Evolutionary conservation across 2,797 vertebrate genomes (phyloP).

Genomic region (Chloroceryle amazona): DNA sequence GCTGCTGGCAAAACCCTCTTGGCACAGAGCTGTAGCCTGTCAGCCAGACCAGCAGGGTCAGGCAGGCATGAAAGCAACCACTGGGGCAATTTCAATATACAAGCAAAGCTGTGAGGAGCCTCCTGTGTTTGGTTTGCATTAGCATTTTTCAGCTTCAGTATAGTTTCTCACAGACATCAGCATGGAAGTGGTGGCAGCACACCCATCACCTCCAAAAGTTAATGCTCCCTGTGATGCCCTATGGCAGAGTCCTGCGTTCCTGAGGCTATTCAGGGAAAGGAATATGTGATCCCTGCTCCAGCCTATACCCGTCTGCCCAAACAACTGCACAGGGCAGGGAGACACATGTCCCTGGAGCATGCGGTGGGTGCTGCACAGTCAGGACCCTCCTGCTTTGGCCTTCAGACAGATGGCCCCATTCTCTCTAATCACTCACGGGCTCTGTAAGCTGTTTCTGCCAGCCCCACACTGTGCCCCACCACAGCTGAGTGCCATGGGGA

Average conservation of each 20-base stretch:
- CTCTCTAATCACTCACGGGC: background rate
- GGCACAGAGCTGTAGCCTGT: background rate
- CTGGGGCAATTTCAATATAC: background rate
- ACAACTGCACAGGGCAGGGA: background rate
- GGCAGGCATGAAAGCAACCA: background rate
- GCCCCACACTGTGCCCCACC: accelerated
- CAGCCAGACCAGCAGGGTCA: accelerated
- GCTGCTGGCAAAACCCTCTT: background rate
- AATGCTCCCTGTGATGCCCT: background rate
- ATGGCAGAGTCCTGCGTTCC: background rate
- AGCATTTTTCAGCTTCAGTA: background rate
- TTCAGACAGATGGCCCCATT: background rate
- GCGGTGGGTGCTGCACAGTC: background rate
- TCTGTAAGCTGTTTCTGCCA: background rate
- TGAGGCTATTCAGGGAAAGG: background rate
- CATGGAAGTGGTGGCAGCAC: accelerated
- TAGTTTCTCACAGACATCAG: accelerated
- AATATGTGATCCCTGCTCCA: background rate
- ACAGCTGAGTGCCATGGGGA: background rate
- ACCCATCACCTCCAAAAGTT: background rate
- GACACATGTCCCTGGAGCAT: accelerated
- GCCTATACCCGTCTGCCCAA: background rate
- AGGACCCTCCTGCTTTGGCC: background rate
- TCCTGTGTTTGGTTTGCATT: background rate
- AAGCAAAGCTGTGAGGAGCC: background rate